phyloP scores from a whole-genome alignment of 2,888 invertebrate species.

The Agelastica alni region DNA sequence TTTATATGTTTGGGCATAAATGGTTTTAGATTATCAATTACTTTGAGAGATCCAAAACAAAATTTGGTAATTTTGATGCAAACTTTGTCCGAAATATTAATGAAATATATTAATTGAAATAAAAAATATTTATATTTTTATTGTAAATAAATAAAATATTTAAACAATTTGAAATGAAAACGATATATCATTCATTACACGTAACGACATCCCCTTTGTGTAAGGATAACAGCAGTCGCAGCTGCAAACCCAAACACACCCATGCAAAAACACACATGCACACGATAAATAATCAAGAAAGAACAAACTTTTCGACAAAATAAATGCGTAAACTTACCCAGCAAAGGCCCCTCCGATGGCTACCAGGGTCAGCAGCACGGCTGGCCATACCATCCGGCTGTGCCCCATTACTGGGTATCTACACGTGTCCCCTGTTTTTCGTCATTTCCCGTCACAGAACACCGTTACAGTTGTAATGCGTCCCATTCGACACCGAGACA shows the following conservation, averaged over 20 bases:
- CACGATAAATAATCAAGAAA: conserved; percentile 10
- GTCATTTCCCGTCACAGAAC: conserved; percentile 50
- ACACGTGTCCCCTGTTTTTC: conserved; percentile 56
- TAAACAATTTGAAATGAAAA: too few species aligned
- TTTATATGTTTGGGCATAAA: too few species aligned
- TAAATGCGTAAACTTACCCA: conserved; percentile 55
- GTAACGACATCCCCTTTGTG: background rate
- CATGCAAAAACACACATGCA: conserved; percentile 29
- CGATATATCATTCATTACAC: too few species aligned
- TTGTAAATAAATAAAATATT: too few species aligned
- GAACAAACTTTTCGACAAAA: background rate
- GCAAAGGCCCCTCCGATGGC: conserved; percentile 57
- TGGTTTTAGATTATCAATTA: too few species aligned
- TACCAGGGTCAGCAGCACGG: conserved; percentile 59
- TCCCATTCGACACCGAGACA: conserved; percentile 55
- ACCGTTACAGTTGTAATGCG: conserved; percentile 52
- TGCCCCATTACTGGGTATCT: conserved; percentile 57
- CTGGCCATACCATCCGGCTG: conserved; percentile 62
- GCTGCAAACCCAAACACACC: conserved; percentile 31
- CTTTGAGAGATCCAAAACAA: too few species aligned
- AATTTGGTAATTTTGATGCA: too few species aligned
- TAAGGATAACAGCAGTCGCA: conserved; percentile 13
- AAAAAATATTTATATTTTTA: too few species aligned
- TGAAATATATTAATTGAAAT: too few species aligned
- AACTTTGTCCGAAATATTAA: too few species aligned